Percentiles rank a stretch among this genome's conserved stretches.
phyloP scores from a whole-genome alignment of 1,140 invertebrate species.

The Zophobas atratus region DNA sequence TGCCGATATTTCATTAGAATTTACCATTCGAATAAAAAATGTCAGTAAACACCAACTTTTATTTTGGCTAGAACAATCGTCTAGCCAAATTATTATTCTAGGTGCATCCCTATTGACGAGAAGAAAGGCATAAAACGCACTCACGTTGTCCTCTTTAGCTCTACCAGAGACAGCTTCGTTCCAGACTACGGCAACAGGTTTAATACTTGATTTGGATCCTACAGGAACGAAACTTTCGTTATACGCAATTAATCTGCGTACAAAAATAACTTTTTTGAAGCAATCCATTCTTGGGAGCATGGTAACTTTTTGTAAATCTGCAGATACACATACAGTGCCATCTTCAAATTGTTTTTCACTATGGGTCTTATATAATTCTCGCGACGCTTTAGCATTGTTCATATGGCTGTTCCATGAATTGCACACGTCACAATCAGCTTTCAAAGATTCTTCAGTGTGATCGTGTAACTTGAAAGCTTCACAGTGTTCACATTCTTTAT shows the following conservation, averaged over 20 bases:
- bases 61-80: constrained; percentile 60
- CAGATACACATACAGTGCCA: neutral
- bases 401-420: neutral
- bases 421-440: neutral
- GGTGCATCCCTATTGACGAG: constrained; percentile 50
- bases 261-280: constrained; percentile 57
- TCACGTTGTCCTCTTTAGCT: constrained; percentile 60
- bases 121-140: constrained; percentile 57
- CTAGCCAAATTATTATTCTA: constrained; percentile 56
- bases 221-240: constrained; percentile 60
- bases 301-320: constrained; percentile 49
- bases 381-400: neutral
- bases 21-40: constrained; percentile 54
- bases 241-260: constrained; percentile 55
- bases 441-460: neutral
- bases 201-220: constrained; percentile 48
- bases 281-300: constrained; percentile 58
- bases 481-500: neutral
- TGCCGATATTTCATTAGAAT: constrained; percentile 50
- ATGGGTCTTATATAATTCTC: neutral
- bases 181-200: constrained; percentile 56
- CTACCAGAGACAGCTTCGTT: constrained; percentile 55
- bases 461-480: constrained; percentile 11
- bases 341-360: neutral
- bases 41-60: constrained; percentile 59